Percentiles rank a stretch among this genome's conserved stretches.
Conservation (phyloP, 2,113 vertebrate genomes). For the Channa maculata region DNA sequence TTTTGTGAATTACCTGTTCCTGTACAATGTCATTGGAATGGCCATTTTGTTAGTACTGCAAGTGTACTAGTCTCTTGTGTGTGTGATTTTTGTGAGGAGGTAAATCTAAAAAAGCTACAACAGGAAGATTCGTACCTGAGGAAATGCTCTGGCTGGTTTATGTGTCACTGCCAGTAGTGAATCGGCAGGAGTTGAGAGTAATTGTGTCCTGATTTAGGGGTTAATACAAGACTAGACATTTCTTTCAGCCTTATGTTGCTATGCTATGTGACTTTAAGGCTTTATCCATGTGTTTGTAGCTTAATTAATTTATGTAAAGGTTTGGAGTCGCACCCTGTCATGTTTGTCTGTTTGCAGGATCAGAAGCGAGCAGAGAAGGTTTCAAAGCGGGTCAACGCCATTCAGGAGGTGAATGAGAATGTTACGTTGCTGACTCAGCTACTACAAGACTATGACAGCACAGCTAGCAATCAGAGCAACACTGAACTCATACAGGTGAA, state of each 20-base stretch:
- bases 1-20: not conserved
- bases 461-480: constrained; percentile 80
- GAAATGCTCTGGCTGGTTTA: constrained; percentile 28
- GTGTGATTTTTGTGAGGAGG: constrained; percentile 1
- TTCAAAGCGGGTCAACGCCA: constrained; percentile 93
- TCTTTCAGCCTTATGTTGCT: not conserved
- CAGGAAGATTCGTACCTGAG: constrained; percentile 11
- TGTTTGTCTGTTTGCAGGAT: constrained; percentile 79
- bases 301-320: not conserved
- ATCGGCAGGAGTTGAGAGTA: constrained; percentile 19
- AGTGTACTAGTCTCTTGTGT: too few relatives aligned
- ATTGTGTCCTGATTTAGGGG: too few relatives aligned
- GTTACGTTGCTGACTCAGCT: constrained; percentile 94
- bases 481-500: constrained; percentile 93
- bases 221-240: too few relatives aligned
- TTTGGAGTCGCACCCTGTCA: not conserved
- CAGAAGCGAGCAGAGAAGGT: constrained; percentile 97
- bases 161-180: constrained; percentile 26
- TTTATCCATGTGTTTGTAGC: not conserved
- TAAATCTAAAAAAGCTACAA: not conserved
- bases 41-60: not conserved
- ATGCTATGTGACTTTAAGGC: not conserved
- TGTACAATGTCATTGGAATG: too few relatives aligned
- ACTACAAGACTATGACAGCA: constrained; percentile 89
- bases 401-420: constrained; percentile 96